Evolutionary conservation across 2,888 invertebrate species (phyloP).

Genomic region (Aphodius granarius): DNA sequence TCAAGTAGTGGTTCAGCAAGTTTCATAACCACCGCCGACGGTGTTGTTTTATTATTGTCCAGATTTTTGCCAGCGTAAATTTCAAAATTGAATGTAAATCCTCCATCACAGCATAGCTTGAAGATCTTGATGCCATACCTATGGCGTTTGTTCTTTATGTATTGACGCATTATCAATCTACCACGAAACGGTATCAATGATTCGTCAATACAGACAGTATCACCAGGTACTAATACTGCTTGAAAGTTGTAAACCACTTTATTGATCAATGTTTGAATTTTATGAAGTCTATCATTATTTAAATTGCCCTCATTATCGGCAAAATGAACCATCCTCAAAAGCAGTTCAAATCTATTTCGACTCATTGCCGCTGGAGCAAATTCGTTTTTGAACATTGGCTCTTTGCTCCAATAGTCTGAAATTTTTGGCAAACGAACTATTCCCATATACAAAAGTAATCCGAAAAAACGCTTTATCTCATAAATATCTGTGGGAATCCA

Average conservation of each 20-base stretch:
- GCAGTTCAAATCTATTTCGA: conserved; percentile 32
- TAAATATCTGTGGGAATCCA: conserved; percentile 20
- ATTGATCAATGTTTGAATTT: conserved; percentile 26
- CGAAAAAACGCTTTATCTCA: conserved; percentile 35
- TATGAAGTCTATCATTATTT: conserved; percentile 26
- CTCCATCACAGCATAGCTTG: conserved; percentile 33
- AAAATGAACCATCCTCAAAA: conserved; percentile 32
- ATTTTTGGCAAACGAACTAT: conserved; percentile 26
- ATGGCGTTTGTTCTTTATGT: conserved; percentile 34
- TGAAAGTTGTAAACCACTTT: conserved; percentile 23
- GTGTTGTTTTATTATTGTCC: conserved; percentile 7
- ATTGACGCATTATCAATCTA: conserved; percentile 32
- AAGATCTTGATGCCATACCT: conserved; percentile 37
- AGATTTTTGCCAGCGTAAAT: conserved; percentile 30
- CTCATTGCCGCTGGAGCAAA: conserved; percentile 29
- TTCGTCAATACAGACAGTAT: conserved; percentile 13
- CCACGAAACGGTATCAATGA: conserved; percentile 14
- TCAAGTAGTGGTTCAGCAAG: conserved; percentile 19
- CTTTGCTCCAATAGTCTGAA: conserved; percentile 37
- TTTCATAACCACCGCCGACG: conserved; percentile 25
- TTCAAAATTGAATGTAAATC: conserved; percentile 28
- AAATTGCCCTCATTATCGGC: conserved; percentile 27
- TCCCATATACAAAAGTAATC: conserved; percentile 30
- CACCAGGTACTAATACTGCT: not conserved
- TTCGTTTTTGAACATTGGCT: conserved; percentile 27